Evolutionary conservation across 2,888 invertebrate species (phyloP).

Genomic region (Gonocerus acuteangulatus): DNA sequence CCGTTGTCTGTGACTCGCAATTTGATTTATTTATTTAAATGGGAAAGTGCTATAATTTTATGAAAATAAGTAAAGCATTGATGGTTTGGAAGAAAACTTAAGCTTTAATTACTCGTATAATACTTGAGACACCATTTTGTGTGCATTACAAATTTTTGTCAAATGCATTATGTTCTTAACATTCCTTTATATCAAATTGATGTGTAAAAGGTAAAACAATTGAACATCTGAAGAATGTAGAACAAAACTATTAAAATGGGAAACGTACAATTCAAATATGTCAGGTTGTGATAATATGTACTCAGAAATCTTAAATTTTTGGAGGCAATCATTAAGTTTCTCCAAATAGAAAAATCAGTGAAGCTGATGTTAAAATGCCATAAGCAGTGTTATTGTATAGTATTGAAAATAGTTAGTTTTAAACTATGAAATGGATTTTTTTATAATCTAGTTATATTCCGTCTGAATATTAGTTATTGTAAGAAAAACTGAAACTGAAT

Average conservation of each 20-base stretch:
- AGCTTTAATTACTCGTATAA: background rate
- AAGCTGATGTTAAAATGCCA: background rate
- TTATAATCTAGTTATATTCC: background rate
- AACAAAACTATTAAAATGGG: background rate
- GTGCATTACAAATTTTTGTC: background rate
- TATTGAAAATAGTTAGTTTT: too few species aligned
- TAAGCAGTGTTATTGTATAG: background rate
- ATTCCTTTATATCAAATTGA: too few species aligned
- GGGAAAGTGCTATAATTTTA: too few species aligned
- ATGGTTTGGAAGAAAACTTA: background rate
- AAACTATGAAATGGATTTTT: background rate
- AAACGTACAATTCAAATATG: background rate
- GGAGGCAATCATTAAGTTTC: too few species aligned
- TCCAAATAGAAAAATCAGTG: background rate
- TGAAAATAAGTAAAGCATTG: too few species aligned
- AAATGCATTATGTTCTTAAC: background rate
- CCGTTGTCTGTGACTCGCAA: too few species aligned
- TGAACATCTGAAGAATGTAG: too few species aligned
- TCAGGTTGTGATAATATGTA: background rate
- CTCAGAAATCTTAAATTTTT: too few species aligned
- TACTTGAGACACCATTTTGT: background rate
- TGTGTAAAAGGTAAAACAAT: too few species aligned
- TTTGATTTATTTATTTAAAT: too few species aligned
- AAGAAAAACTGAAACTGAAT: too few species aligned
- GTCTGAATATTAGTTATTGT: background rate